phyloP scores from a whole-genome alignment of 2,888 invertebrate genomes.

The Xestia c-nigrum region DNA sequence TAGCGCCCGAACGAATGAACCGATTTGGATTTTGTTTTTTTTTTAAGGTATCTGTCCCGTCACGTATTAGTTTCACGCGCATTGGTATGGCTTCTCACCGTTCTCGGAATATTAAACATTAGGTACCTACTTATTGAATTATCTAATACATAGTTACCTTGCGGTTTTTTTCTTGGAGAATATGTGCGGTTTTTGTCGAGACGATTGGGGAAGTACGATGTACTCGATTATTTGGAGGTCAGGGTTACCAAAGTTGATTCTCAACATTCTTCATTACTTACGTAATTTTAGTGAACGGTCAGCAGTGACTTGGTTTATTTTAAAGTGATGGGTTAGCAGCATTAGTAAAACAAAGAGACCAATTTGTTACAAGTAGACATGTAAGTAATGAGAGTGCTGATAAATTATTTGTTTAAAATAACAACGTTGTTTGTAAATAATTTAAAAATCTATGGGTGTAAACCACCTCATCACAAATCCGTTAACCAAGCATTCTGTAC shows the following conservation, averaged over 20 bases:
- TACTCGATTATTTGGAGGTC: not conserved
- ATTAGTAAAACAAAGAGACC: not conserved
- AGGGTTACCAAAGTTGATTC: not conserved
- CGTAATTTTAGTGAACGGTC: not conserved
- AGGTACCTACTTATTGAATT: not conserved
- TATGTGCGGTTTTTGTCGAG: slow-evolving; percentile 9
- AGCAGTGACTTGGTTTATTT: not conserved
- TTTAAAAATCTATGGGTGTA: too few relatives aligned
- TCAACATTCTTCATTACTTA: not conserved
- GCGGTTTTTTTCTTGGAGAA: not conserved
- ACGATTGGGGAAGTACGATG: not conserved
- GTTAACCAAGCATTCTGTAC: too few relatives aligned
- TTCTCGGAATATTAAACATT: not conserved
- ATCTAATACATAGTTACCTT: not conserved
- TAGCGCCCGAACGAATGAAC: too few relatives aligned
- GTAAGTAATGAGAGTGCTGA: not conserved
- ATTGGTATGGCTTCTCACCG: not conserved
- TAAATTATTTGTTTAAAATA: not conserved
- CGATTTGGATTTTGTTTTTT: too few relatives aligned
- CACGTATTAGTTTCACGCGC: not conserved
- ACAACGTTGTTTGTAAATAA: too few relatives aligned
- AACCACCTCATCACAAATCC: too few relatives aligned
- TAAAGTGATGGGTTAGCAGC: not conserved
- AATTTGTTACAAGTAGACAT: not conserved
- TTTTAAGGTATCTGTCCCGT: not conserved